Percentiles rank a stretch among this genome's conserved stretches.
These are phyloP conservation scores for Sipha maydis DNA, from an alignment of 2,888 invertebrate species.

Conservation along the genomic window DNA sequence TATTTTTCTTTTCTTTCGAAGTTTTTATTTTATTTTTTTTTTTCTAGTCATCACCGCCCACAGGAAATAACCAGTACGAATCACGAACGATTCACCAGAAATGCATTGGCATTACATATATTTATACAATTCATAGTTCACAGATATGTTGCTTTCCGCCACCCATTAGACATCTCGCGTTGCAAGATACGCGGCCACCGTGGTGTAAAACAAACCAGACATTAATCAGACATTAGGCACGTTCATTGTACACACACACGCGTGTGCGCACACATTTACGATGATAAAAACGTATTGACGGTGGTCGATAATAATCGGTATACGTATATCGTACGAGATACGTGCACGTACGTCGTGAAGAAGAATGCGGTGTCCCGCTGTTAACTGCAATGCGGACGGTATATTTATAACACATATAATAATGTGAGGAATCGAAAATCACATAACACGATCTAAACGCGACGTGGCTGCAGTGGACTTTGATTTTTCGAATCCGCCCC, in stretches of 20 bases:
- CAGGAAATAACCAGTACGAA: slow-evolving; percentile 31
- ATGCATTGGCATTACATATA: too few species aligned
- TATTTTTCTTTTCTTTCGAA: neutral
- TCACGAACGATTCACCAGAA: neutral
- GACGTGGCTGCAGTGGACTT: neutral
- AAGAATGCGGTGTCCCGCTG: slow-evolving; percentile 11
- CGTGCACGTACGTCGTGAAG: neutral
- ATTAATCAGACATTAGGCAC: slow-evolving; percentile 19
- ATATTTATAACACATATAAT: neutral
- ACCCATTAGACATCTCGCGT: too few species aligned
- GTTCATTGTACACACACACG: neutral
- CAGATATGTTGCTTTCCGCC: too few species aligned
- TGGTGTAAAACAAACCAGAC: slow-evolving; percentile 26
- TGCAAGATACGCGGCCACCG: neutral
- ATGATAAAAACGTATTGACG: neutral
- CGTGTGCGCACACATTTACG: neutral
- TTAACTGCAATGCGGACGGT: neutral
- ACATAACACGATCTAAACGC: neutral
- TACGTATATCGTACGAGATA: too few species aligned
- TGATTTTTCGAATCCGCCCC: neutral
- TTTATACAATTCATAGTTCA: too few species aligned
- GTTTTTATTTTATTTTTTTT: neutral
- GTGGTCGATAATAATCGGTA: too few species aligned
- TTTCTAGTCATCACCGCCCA: neutral
- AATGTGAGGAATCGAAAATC: neutral